These are phyloP conservation scores for Sebastes diploproa DNA, from an alignment of 2,797 vertebrate species.

Conservation along the genomic window DNA sequence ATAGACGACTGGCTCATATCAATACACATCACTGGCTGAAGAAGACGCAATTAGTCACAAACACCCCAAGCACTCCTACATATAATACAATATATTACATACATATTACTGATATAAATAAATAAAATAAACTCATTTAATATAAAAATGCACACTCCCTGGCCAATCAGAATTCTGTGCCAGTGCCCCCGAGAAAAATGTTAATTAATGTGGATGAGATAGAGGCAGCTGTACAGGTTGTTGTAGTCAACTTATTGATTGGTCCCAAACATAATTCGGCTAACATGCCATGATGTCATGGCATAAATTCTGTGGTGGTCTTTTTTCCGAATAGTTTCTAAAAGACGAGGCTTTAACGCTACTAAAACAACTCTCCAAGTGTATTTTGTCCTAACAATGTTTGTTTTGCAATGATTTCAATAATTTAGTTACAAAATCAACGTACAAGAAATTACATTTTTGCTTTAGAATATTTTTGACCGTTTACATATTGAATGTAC, in stretches of 20 bases:
- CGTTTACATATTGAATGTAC: too few relatives aligned
- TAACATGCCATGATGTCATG: neutral
- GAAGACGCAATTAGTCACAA: conserved; percentile 6
- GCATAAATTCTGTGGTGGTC: too few relatives aligned
- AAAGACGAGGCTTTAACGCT: too few relatives aligned
- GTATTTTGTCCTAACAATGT: too few relatives aligned
- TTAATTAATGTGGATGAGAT: neutral
- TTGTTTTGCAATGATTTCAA: too few relatives aligned
- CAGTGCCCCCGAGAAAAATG: neutral
- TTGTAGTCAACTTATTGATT: neutral
- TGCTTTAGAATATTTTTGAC: too few relatives aligned
- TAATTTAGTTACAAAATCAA: too few relatives aligned
- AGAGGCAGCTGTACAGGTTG: neutral
- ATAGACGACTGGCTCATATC: neutral
- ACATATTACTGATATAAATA: neutral
- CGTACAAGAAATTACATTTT: too few relatives aligned
- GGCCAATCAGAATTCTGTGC: neutral
- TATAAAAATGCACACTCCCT: neutral
- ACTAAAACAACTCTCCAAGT: too few relatives aligned
- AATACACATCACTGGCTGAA: neutral
- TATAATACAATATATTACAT: neutral
- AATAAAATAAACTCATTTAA: neutral
- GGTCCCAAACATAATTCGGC: neutral
- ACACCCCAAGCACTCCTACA: neutral
- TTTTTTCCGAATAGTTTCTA: too few relatives aligned